A percentile compares a stretch with the other conserved stretches of the same genome.
Evolutionary conservation across 2,113 vertebrate genomes (phyloP).

Genomic region (Caracal caracal): DNA sequence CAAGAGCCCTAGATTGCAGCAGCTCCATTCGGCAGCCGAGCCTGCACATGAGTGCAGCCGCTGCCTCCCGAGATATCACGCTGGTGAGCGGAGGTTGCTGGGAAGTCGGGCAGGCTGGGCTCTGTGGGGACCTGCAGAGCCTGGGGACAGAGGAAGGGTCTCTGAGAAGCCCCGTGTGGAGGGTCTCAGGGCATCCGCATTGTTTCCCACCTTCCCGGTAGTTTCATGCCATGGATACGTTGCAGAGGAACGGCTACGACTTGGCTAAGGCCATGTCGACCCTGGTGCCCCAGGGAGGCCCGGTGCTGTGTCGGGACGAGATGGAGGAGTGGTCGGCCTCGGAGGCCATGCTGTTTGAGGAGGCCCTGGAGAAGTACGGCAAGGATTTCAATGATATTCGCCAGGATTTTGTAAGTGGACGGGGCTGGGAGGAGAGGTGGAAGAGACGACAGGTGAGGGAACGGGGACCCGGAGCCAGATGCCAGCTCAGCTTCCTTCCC

Average conservation of each 20-base stretch:
- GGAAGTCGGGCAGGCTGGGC: neutral
- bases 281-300: slow-evolving; percentile 94
- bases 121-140: neutral
- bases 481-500: neutral
- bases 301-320: slow-evolving; percentile 94
- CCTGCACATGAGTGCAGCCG: slow-evolving; percentile 96
- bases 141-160: neutral
- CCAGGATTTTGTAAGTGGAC: slow-evolving; percentile 93
- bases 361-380: slow-evolving; percentile 95
- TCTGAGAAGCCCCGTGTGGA: neutral
- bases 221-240: slow-evolving; percentile 96
- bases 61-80: slow-evolving; percentile 95
- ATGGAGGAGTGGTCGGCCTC: slow-evolving; percentile 98
- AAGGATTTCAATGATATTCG: slow-evolving; percentile 97
- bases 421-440: neutral
- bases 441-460: neutral
- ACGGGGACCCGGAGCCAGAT: neutral
- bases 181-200: neutral
- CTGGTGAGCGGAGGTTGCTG: slow-evolving; percentile 87
- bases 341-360: slow-evolving; percentile 95
- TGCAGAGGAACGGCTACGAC: slow-evolving; percentile 94
- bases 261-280: slow-evolving; percentile 95
- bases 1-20: slow-evolving; percentile 95
- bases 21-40: slow-evolving; percentile 97
- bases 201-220: slow-evolving; percentile 44